Evolutionary conservation across 2,888 invertebrate species (phyloP), one percentile per base, ranked within the genome.

Genomic region (Caenorhabditis zanzibari): DNA sequence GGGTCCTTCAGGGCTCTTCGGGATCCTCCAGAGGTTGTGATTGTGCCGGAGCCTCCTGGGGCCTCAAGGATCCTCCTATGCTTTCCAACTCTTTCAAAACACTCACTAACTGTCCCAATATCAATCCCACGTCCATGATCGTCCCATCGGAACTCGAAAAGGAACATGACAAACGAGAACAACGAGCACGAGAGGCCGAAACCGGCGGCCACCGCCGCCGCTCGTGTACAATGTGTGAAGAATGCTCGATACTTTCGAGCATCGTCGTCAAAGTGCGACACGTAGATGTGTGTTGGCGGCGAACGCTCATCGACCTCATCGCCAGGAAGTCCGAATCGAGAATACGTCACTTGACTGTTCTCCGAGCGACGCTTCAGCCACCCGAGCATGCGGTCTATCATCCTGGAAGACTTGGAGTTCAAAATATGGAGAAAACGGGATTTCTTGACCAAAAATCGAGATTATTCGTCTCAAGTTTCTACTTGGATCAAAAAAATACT

Each of bases 71-170:
- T n/a, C n/a, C n/a, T n/a, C n/a, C n/a, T n/a, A n/a, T n/a, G n/a
- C n/a, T 38, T 38, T 12, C 12, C 38, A 6, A 19, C 47, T 1
- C n/a, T 47, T 47, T n/a, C n/a, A 19, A 49, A 49, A 49, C 26
- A 54, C 84, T 64, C 19, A 85, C 86, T 64, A 10, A 91, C 73
- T 6, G 91, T 89, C 32, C 86, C 82, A 16, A 90, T 41, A 74
- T 91, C 91, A 41, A 91, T 85, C 47, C 90, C 91, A 14, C 85
- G 68, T 56, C 73, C 74, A 76, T 91, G 89, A 64, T 87, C 85
- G 80, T 90, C 90, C 91, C 91, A 91, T 82, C 90, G 86, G 81
- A 91, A 91, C 76, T 91, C 91, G 81, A 91, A 91, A 81, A 91
- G 88, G 58, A 86, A 79, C 47, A 86, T 88, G 38, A 91, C 81